Percentiles rank a stretch among this genome's conserved stretches.
Conservation (phyloP, 2,113 vertebrate genomes). For the Mesoclemmys tuberculata region DNA sequence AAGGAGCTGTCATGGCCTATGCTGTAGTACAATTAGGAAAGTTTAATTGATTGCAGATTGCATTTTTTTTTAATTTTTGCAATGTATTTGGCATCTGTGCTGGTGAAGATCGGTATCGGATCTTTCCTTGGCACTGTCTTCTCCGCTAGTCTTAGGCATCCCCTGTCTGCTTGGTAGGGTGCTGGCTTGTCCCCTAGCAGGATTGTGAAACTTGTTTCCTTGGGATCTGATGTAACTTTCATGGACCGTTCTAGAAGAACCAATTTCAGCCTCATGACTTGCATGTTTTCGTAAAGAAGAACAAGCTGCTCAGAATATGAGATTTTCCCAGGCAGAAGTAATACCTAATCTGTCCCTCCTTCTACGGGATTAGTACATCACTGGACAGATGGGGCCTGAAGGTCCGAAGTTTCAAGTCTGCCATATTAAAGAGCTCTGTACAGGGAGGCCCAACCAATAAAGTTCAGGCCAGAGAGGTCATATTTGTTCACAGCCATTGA, state of each 20-base stretch:
- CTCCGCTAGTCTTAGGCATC: neutral
- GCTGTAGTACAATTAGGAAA: neutral
- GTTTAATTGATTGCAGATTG: neutral
- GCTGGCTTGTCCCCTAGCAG: slow-evolving; percentile 4
- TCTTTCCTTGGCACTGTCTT: neutral
- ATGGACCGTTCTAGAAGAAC: neutral
- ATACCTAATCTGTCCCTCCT: neutral
- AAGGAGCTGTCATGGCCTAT: neutral
- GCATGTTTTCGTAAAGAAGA: neutral
- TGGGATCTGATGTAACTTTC: neutral
- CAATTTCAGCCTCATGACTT: neutral
- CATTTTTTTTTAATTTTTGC: neutral
- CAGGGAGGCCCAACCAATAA: neutral
- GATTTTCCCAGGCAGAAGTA: neutral
- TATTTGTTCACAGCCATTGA: neutral
- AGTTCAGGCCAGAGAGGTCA: neutral
- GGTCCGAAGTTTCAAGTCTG: neutral
- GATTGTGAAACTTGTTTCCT: slow-evolving; percentile 4
- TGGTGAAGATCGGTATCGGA: neutral
- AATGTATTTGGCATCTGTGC: neutral
- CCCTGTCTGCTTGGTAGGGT: neutral
- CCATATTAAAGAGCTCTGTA: neutral
- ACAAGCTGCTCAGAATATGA: neutral
- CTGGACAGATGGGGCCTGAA: neutral
- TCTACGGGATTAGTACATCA: neutral